Percentiles rank a stretch among this genome's conserved stretches.
These are phyloP conservation scores for Tarsius wallacei DNA, from an alignment of 2,797 vertebrate species.

Conservation along the genomic window DNA sequence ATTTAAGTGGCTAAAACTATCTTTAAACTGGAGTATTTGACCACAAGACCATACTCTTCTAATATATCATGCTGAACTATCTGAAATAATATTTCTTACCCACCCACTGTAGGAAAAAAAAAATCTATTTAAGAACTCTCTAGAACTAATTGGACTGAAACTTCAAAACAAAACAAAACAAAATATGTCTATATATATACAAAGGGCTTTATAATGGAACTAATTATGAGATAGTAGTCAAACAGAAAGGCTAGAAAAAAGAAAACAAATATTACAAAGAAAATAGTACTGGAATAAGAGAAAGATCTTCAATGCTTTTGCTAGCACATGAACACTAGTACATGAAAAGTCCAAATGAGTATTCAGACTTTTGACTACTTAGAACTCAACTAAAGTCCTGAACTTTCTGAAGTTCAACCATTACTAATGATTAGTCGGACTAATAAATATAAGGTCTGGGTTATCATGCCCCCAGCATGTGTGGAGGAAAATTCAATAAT, in stretches of 20 bases:
- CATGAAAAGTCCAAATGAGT: not conserved
- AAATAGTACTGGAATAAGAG: not conserved
- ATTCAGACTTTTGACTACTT: conserved; percentile 39
- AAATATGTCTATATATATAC: not conserved
- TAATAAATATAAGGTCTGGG: conserved; percentile 80
- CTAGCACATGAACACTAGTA: too few species aligned
- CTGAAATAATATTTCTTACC: not conserved
- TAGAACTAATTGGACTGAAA: conserved; percentile 9
- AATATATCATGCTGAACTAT: not conserved
- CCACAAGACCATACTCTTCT: not conserved
- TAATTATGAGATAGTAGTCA: not conserved
- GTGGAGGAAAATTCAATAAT: conserved; percentile 74
- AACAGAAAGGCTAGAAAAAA: not conserved
- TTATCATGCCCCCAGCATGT: conserved; percentile 32
- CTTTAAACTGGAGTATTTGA: not conserved
- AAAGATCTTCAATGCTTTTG: not conserved
- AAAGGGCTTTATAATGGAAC: conserved; percentile 55
- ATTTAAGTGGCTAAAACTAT: not conserved
- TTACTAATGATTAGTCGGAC: conserved; percentile 73
- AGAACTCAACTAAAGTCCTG: conserved; percentile 41
- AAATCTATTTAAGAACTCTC: conserved; percentile 14
- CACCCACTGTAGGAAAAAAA: not conserved
- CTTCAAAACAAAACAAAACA: not conserved
- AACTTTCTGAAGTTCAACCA: conserved; percentile 65
- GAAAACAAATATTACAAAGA: not conserved